A percentile compares a stretch with the other conserved stretches of the same genome.
These are phyloP conservation scores for Apamea monoglypha DNA, from an alignment of 2,888 invertebrate genomes.

Conservation along the genomic window DNA sequence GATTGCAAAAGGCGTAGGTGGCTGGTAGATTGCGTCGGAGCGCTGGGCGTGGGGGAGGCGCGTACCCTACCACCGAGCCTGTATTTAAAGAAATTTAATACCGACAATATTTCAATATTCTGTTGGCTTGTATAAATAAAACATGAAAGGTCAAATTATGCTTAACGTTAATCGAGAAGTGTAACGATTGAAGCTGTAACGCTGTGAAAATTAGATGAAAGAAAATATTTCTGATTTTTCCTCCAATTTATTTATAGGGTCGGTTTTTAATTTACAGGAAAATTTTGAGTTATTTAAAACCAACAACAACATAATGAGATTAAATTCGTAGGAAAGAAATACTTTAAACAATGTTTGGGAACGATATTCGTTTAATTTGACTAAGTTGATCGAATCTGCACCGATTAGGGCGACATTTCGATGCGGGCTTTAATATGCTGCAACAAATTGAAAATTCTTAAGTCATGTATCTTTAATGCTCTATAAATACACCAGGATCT, in stretches of 20 bases:
- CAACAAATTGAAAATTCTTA: neutral
- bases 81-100: constrained; percentile 64
- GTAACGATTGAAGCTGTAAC: constrained; percentile 46
- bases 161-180: constrained; percentile 51
- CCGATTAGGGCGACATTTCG: neutral
- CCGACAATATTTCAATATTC: constrained; percentile 58
- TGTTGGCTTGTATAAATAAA: constrained; percentile 56
- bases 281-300: constrained; percentile 35
- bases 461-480: neutral
- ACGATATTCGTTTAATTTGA: neutral
- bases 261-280: constrained; percentile 44
- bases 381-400: neutral
- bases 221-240: constrained; percentile 36
- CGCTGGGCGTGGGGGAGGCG: constrained; percentile 26
- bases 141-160: constrained; percentile 56
- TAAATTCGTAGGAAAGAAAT: neutral
- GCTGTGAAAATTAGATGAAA: constrained; percentile 36
- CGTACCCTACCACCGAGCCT: constrained; percentile 43
- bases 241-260: constrained; percentile 35
- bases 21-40: constrained; percentile 57
- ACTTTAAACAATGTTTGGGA: neutral
- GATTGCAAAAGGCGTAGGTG: constrained; percentile 59
- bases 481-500: constrained; percentile 18
- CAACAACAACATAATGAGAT: constrained; percentile 27
- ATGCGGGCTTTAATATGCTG: neutral